phyloP scores from a whole-genome alignment of 1,140 invertebrate genomes.

The Drosophila simulans region DNA sequence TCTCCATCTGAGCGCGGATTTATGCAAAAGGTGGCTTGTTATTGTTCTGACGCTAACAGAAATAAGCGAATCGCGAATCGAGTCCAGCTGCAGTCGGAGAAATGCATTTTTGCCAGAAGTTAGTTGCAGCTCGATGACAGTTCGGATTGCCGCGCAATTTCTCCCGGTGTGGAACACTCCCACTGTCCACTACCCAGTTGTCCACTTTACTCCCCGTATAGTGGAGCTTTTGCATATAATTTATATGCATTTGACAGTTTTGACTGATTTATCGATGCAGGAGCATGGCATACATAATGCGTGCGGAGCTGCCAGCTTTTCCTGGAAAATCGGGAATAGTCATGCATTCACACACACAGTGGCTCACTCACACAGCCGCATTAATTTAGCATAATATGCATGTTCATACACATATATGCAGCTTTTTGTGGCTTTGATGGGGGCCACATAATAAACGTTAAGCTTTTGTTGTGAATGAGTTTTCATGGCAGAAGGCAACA shows the following conservation, averaged over 20 bases:
- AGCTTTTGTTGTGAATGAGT: constrained; percentile 6
- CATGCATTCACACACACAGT: constrained; percentile 52
- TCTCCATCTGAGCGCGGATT: constrained; percentile 46
- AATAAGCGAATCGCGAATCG: constrained; percentile 17
- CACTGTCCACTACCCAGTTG: constrained; percentile 43
- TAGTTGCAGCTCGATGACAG: neutral
- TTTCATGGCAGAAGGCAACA: neutral
- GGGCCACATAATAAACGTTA: neutral
- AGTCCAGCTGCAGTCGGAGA: constrained; percentile 13
- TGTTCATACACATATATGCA: constrained; percentile 15
- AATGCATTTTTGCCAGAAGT: neutral
- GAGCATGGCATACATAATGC: constrained; percentile 81
- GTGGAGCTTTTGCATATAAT: constrained; percentile 76
- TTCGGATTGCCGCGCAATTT: neutral
- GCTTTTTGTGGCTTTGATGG: constrained; percentile 12
- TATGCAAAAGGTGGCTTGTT: constrained; percentile 81
- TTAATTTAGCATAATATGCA: constrained; percentile 72
- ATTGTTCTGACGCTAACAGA: constrained; percentile 63
- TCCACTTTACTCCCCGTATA: constrained; percentile 41
- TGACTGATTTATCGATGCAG: constrained; percentile 81
- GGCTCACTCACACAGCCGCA: constrained; percentile 15
- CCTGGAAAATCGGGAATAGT: constrained; percentile 75
- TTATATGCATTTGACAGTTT: constrained; percentile 83
- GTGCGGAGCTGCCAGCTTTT: constrained; percentile 63
- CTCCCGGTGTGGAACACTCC: constrained; percentile 26